Percentiles rank a stretch among this genome's conserved stretches.
These are phyloP conservation scores for Yoshiicerus persimilis DNA, from an alignment of 1,140 invertebrate species.

Conservation along the genomic window DNA sequence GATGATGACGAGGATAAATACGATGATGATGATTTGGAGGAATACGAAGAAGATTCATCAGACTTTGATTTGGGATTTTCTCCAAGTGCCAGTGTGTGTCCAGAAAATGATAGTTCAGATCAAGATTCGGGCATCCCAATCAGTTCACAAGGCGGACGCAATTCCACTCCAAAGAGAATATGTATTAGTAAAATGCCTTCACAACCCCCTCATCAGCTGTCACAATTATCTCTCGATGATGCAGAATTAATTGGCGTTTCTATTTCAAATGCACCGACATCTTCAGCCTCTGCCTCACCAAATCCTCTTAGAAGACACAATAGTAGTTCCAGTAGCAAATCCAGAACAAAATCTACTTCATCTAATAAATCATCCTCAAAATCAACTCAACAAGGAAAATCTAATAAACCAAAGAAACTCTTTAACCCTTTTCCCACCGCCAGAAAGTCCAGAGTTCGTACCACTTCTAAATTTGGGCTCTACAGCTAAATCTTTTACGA, in stretches of 20 bases:
- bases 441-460: conserved; percentile 34
- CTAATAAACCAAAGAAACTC: neutral
- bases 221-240: neutral
- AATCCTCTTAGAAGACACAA: neutral
- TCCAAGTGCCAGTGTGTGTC: neutral
- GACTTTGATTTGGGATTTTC: conserved; percentile 31
- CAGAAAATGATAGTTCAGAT: conserved; percentile 28
- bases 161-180: neutral
- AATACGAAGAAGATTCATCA: conserved; percentile 26
- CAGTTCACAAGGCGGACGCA: neutral
- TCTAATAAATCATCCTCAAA: neutral
- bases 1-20: conserved; percentile 36
- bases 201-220: neutral
- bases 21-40: conserved; percentile 35
- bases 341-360: neutral
- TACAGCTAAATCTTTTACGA: conserved; percentile 4
- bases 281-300: neutral
- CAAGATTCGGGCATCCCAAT: conserved; percentile 21
- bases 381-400: neutral
- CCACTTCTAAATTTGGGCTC: conserved; percentile 44
- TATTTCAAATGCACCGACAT: neutral
- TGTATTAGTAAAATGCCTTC: neutral
- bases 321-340: neutral
- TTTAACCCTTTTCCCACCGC: conserved; percentile 48
- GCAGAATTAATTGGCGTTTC: neutral